Conservation (phyloP, 2,888 invertebrate species). For the Lomographa bimaculata region DNA sequence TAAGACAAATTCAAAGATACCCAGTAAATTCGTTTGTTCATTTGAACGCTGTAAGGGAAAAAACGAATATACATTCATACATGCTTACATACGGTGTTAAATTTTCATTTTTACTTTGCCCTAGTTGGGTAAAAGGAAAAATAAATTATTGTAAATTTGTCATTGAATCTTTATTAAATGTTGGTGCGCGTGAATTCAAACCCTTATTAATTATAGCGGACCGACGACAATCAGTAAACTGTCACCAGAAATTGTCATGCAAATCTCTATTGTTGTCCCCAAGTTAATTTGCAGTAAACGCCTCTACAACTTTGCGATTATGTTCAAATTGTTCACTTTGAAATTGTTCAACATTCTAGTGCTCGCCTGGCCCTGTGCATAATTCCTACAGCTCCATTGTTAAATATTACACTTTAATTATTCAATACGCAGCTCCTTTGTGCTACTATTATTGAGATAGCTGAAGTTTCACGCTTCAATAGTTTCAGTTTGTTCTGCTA, state of each 20-base stretch:
- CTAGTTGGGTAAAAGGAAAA: too few species aligned
- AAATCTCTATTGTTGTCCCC: conserved; percentile 55
- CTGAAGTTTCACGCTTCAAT: conserved; percentile 8
- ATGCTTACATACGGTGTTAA: too few species aligned
- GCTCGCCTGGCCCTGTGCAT: conserved; percentile 2
- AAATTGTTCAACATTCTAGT: conserved; percentile 25
- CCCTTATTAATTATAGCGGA: conserved; percentile 42
- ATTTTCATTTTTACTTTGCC: too few species aligned
- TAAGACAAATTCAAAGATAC: too few species aligned
- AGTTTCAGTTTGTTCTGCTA: not conserved
- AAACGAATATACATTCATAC: too few species aligned
- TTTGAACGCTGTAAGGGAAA: too few species aligned
- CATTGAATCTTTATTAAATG: too few species aligned
- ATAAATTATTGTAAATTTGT: too few species aligned
- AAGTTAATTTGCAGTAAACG: conserved; percentile 61
- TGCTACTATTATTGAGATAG: conserved; percentile 9
- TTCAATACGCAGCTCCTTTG: conserved; percentile 13
- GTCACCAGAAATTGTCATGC: conserved; percentile 55
- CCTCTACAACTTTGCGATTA: conserved; percentile 31
- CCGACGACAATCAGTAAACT: conserved; percentile 51
- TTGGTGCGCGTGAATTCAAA: too few species aligned
- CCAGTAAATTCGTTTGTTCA: too few species aligned
- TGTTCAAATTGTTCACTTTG: conserved; percentile 52
- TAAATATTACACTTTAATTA: conserved; percentile 11
- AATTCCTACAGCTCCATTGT: conserved; percentile 11